Conservation (phyloP, 2,113 vertebrate species). For the Budorcas taxicolor region DNA sequence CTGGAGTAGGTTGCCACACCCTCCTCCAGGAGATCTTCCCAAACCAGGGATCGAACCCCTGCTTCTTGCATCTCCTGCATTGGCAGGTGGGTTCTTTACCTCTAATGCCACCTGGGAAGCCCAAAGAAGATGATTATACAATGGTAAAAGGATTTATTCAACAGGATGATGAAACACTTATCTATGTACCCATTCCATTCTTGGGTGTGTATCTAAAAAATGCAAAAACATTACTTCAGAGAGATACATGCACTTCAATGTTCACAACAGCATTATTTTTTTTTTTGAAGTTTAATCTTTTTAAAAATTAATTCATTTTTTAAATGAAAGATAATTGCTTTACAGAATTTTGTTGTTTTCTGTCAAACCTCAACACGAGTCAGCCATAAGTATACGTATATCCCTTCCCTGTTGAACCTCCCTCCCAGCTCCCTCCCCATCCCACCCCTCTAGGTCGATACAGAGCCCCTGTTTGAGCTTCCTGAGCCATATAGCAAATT, state of each 20-base stretch:
- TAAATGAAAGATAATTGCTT: background rate
- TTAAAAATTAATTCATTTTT: background rate
- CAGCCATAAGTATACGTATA: background rate
- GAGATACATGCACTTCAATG: background rate
- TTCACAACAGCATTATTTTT: background rate
- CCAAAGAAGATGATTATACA: background rate
- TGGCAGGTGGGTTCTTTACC: background rate
- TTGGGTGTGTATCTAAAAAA: background rate
- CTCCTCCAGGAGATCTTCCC: background rate
- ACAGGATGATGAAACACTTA: background rate
- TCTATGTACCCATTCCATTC: background rate
- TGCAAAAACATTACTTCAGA: background rate
- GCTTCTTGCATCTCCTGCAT: background rate
- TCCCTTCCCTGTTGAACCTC: background rate
- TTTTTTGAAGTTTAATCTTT: background rate
- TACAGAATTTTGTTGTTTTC: background rate
- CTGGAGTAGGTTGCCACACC: background rate
- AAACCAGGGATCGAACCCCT: background rate
- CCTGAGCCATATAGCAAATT: background rate
- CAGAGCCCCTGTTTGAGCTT: background rate
- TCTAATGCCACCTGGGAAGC: background rate
- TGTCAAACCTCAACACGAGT: background rate
- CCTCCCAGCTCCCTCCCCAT: background rate
- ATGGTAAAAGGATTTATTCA: background rate
- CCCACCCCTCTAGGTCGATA: background rate